Conservation (phyloP, 92 coral and sea anemone species). For the Siderastrea siderea region DNA sequence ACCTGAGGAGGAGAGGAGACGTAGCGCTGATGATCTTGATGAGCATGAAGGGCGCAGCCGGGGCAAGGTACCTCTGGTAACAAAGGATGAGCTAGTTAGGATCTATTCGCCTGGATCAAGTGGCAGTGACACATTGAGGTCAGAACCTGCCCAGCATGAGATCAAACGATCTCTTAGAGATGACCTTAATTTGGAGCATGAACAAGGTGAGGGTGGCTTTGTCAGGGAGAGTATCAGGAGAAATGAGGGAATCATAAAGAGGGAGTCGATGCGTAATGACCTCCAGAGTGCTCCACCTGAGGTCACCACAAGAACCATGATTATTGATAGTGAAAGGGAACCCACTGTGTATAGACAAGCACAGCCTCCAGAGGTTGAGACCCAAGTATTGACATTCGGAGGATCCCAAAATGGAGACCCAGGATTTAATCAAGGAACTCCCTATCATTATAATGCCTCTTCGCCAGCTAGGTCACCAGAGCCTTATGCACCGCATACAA, state of each 20-base stretch:
- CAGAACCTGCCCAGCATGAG: slow-evolving; percentile 61
- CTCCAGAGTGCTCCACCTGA: slow-evolving; percentile 71
- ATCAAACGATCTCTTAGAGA: slow-evolving; percentile 73
- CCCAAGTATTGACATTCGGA: slow-evolving; percentile 78
- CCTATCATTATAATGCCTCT: slow-evolving; percentile 36
- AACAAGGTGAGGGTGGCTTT: slow-evolving; percentile 95
- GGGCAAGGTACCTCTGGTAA: slow-evolving; percentile 80
- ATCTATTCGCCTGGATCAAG: slow-evolving; percentile 73
- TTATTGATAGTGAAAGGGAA: slow-evolving; percentile 77
- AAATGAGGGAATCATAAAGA: slow-evolving; percentile 51
- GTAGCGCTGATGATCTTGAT: slow-evolving; percentile 83
- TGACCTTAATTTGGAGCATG: slow-evolving; percentile 78
- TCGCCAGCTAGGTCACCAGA: slow-evolving; percentile 30
- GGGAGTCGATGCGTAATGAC: slow-evolving; percentile 71
- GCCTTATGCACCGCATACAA: slow-evolving; percentile 36
- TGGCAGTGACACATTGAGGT: slow-evolving; percentile 36
- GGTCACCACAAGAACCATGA: slow-evolving; percentile 81
- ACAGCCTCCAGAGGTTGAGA: slow-evolving; percentile 82
- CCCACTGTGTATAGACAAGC: slow-evolving; percentile 79
- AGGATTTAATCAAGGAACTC: slow-evolving; percentile 24
- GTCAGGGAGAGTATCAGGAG: slow-evolving; percentile 75
- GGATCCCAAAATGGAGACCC: slow-evolving; percentile 22
- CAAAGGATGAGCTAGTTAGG: slow-evolving; percentile 83
- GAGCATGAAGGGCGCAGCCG: slow-evolving; percentile 52
- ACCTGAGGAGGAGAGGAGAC: slow-evolving; percentile 85